These are phyloP conservation scores for Salarias fasciatus DNA, from an alignment of 2,797 vertebrate species.

Conservation along the genomic window DNA sequence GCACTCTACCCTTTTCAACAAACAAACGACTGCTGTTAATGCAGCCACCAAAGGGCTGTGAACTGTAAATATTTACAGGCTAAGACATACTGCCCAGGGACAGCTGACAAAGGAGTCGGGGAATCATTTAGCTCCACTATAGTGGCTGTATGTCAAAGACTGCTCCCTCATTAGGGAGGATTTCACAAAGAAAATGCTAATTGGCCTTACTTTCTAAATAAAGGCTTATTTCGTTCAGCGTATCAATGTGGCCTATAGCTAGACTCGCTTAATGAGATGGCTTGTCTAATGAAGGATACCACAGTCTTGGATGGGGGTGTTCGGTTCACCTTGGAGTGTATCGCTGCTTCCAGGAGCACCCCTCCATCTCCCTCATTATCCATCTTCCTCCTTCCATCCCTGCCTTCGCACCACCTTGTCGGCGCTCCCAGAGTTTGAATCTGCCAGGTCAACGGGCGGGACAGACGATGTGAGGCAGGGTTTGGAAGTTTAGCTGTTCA, in stretches of 20 bases:
- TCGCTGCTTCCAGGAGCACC: constrained; percentile 37
- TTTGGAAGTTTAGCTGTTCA: constrained; percentile 10
- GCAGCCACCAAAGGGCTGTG: constrained; percentile 22
- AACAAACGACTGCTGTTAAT: constrained; percentile 29
- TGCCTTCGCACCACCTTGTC: constrained; percentile 3
- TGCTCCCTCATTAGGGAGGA: constrained; percentile 63
- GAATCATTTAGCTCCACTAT: constrained; percentile 56
- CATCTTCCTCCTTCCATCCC: constrained; percentile 14
- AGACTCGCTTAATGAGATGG: constrained; percentile 65
- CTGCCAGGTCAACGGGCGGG: constrained; percentile 28
- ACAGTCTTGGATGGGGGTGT: constrained; percentile 36
- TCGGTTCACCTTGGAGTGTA: constrained; percentile 52
- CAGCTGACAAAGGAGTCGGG: constrained; percentile 43
- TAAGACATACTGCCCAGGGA: constrained; percentile 23
- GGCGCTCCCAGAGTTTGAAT: constrained; percentile 21
- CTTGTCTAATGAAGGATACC: constrained; percentile 67
- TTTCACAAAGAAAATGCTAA: constrained; percentile 74
- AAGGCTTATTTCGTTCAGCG: constrained; percentile 56
- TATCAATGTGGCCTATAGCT: constrained; percentile 42
- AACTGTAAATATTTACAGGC: constrained; percentile 57
- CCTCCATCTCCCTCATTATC: constrained; percentile 47
- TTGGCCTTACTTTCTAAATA: constrained; percentile 69
- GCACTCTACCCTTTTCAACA: constrained; percentile 37
- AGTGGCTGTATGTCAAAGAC: constrained; percentile 56
- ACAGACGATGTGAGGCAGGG: constrained; percentile 16